These are phyloP conservation scores for Tenrec ecaudatus DNA, from an alignment of 2,113 vertebrate species.

Conservation along the genomic window DNA sequence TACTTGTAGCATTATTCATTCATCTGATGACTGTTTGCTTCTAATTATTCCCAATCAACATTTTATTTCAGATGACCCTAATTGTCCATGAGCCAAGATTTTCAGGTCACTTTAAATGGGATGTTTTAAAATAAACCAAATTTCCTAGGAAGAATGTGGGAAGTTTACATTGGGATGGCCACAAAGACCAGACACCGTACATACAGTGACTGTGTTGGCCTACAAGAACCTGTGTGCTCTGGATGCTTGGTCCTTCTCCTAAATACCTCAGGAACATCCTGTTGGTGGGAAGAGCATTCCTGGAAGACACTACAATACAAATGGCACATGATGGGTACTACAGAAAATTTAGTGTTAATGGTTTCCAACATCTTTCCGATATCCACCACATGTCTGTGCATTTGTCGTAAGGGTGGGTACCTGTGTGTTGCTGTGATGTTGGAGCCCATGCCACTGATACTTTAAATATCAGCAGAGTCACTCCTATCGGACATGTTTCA, in stretches of 20 bases:
- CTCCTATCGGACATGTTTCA: too few relatives aligned
- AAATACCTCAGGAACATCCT: neutral
- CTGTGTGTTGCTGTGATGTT: too few relatives aligned
- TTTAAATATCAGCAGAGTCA: too few relatives aligned
- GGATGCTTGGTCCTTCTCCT: neutral
- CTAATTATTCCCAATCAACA: neutral
- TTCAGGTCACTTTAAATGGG: neutral
- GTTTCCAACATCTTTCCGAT: neutral
- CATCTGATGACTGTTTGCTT: neutral
- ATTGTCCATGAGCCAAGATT: neutral
- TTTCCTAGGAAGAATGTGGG: neutral
- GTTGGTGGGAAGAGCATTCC: neutral
- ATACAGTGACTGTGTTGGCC: neutral
- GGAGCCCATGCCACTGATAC: too few relatives aligned
- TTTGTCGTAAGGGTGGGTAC: too few relatives aligned
- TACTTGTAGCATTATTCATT: neutral
- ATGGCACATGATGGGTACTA: neutral
- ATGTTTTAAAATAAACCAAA: slow-evolving; percentile 1
- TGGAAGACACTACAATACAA: neutral
- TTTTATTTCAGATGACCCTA: neutral
- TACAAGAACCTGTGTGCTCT: neutral
- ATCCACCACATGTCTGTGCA: neutral
- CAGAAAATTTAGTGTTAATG: neutral
- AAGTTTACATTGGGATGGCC: neutral
- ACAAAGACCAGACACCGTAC: neutral